Evolutionary conservation across 2,797 vertebrate genomes (phyloP), one percentile per base, ranked within the genome.

Genomic region (Takifugu ocellatus): DNA sequence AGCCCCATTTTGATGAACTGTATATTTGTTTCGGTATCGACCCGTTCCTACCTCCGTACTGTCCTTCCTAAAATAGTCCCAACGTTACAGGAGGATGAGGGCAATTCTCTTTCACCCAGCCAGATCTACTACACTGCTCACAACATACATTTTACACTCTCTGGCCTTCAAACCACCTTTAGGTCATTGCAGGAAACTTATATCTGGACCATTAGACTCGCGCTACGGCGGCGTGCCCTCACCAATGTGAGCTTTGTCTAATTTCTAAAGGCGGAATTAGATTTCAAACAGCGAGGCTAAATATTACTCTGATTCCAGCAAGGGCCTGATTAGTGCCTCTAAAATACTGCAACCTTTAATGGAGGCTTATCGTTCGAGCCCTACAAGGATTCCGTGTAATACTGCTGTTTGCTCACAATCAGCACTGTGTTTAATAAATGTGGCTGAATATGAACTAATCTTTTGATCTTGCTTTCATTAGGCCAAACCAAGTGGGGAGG

Each of bases 391-490:
- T 75, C 78, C 51, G 54, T 67, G 63, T 76, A 82, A 84, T 69
- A 66, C 77, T 25, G 63, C 75, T 77, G 81, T 87, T 89, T 82
- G 73, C 78, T 86, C 62, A 78, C 74, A 70, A 84, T 85, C 67
- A 53, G 68, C 71, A 79, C 77, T 82, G 83, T 88, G 75, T 88
- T 89, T 84, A 79, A 86, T 81, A 87, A 79, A 87, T 68, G 68
- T 82, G 59, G 66, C 50, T 86, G 84, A 83, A 88, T 87, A 79
- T 83, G 77, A 87, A 89, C 74, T 66, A 65, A 84, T 89, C 84
- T 84, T 87, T 88, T 89, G 79, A 91, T 90, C 83, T 90, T 61
- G n/a, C 73, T 75, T 88, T 87, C 83, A 87, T 88, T 78, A 84
- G 78, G 74, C 49, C 74, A 79, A 67, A 78, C 74, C 59, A 52